Conservation (phyloP, 2,797 vertebrate genomes). For the Remorina albescens region DNA sequence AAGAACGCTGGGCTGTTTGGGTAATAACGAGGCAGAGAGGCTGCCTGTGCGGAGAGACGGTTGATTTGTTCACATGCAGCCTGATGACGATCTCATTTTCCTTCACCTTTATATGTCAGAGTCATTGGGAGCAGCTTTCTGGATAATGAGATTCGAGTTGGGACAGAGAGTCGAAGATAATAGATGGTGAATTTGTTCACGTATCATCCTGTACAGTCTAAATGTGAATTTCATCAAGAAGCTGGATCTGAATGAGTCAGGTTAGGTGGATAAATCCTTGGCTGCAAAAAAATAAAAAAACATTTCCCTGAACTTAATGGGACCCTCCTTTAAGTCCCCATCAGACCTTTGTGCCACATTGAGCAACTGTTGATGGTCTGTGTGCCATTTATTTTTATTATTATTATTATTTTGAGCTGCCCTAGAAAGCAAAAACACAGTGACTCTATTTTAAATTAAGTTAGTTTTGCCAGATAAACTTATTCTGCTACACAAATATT, state of each 20-base stretch:
- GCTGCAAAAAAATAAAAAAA: too few relatives aligned
- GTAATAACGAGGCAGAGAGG: constrained; percentile 30
- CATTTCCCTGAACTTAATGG: constrained; percentile 25
- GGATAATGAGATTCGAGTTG: too few relatives aligned
- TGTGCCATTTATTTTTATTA: constrained; percentile 18
- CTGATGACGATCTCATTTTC: constrained; percentile 7
- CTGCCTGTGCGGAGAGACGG: constrained; percentile 7
- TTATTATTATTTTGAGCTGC: too few relatives aligned
- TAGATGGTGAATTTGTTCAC: constrained; percentile 49
- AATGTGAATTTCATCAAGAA: constrained; percentile 67
- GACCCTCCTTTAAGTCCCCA: constrained; percentile 41
- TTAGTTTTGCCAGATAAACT: not conserved
- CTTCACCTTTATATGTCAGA: constrained; percentile 4
- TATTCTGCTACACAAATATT: not conserved
- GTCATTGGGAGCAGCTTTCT: too few relatives aligned
- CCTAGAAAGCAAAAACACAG: not conserved
- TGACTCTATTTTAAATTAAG: not conserved
- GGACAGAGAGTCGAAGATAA: constrained; percentile 17
- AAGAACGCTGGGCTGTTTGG: constrained; percentile 30
- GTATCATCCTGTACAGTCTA: too few relatives aligned
- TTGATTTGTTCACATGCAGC: constrained; percentile 35
- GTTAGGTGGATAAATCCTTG: constrained; percentile 62
- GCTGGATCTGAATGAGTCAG: constrained; percentile 63
- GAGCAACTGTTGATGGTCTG: constrained; percentile 30
- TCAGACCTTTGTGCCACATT: constrained; percentile 22